Base-by-base conservation (phyloP, 2,797 vertebrate species). In the Acanthornis magna region DNA sequence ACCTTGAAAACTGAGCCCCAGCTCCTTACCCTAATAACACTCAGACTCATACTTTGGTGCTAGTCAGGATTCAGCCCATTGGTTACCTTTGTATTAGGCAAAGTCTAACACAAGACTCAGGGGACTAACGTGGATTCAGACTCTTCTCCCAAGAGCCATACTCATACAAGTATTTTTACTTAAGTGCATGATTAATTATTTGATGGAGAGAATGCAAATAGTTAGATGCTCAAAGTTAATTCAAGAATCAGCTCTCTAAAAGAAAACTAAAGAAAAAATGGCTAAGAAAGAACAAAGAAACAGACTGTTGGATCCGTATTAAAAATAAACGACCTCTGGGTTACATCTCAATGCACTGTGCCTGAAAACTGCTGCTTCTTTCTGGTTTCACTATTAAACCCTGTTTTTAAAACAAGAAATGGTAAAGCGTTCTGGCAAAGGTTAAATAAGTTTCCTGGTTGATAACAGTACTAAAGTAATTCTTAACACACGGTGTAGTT, bases 301-400 rank as follows among this genome's bases (percentile, higher is more conserved):
- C 3, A 9, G 43, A 72, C 34, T 84, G 58, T 60, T 76, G 42
- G 90, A 91, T 78, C 36, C 38, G 57, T 68, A 88, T 92, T 78
- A 91, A 94, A 95, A 95, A 94, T 80, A 91, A 91, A 92, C 57
- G 40, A 89, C 73, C 89, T 86, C 70, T 88, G 74, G 63, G 63
- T 93, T 91, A 78, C 45, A 85, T 75, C 50, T 89, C 80, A 73
- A 25, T 30, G 18, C n/a, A 60, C n/a, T 79, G 43, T 81, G 73
- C 67, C 40, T 93, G 83, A 79, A 93, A 94, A 93, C 32, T 40
- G 34, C 51, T 40, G 34, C 62, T 91, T 55, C 76, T 67, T 72
- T 84, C 54, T 90, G 51, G 19, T 45, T 88, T 76, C 78, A 84
- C 60, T 73, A 89, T 88, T 75, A 81, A 75, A 88, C 48, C 27